Evolutionary conservation across 1,140 invertebrate species (phyloP), one percentile per base, ranked within the genome.

Genomic region (Bombus vancouverensis): DNA sequence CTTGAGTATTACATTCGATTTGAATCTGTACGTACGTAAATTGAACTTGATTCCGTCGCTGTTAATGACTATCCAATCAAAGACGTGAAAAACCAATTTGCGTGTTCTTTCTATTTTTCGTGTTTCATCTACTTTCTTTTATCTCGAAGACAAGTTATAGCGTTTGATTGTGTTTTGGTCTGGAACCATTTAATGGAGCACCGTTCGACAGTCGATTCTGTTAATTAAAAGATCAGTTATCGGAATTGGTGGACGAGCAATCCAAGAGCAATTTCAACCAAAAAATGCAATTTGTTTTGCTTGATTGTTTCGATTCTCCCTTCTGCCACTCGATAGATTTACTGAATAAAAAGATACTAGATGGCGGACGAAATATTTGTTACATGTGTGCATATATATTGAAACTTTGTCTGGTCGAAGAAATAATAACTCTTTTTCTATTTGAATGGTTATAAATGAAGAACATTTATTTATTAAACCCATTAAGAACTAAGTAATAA

Each of bases 181-280:
- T 34, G 57, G 32, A 68, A 68, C 39, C 53, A 18, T 78, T 83
- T 77, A 68, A 82, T 10, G 18, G 66, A 53, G 32, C 78, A 57
- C 39, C 13, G 12, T 47, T 9, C 34, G 44, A 72, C 3, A 39
- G 37, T 65, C 25, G 66, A 77, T 47, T 71, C 73, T 68, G 72
- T 57, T 78, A 70, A 87, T 88, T 88, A 87, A 87, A 83, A 87
- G 75, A 88, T 88, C 86, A 73, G 75, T 88, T 83, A 84, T 87
- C 81, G 70, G 42, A 22, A 59, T n/a, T 25, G 66, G 28, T 25
- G 25, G 47, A 18, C n/a, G 39, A 37, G n/a, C 62, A 57, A 44
- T 86, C 62, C 71, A 70, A 75, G 71, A 86, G 13, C 81, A 77
- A 66, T 77, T 42, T 44, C 68, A n/a, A 12, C 42, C 59, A 70